phyloP scores from a whole-genome alignment of 2,888 invertebrate genomes.

The Hofmannophila pseudospretella region DNA sequence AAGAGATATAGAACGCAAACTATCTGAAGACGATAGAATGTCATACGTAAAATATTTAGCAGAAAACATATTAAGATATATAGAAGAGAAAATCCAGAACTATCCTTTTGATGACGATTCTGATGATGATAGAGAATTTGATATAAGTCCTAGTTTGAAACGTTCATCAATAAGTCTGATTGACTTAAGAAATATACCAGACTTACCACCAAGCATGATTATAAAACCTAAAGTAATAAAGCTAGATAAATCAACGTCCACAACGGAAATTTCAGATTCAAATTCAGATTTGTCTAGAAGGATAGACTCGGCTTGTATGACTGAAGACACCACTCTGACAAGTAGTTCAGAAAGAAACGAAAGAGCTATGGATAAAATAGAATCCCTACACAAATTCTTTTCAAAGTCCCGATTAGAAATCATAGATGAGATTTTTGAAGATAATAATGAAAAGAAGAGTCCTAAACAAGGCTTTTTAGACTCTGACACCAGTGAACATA shows the following conservation, averaged over 20 bases:
- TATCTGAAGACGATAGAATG: slow-evolving; percentile 42
- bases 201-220: slow-evolving; percentile 63
- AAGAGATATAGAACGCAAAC: slow-evolving; percentile 35
- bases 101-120: slow-evolving; percentile 35
- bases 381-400: slow-evolving; percentile 64
- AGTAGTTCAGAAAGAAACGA: slow-evolving; percentile 52
- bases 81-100: slow-evolving; percentile 51
- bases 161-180: slow-evolving; percentile 61
- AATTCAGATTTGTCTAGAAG: slow-evolving; percentile 51
- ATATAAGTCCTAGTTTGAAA: slow-evolving; percentile 46
- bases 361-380: slow-evolving; percentile 60
- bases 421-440: slow-evolving; percentile 64
- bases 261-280: slow-evolving; percentile 61
- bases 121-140: slow-evolving; percentile 54
- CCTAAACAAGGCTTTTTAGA: slow-evolving; percentile 20
- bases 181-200: slow-evolving; percentile 63
- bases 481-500: slow-evolving; percentile 12
- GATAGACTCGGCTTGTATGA: slow-evolving; percentile 59
- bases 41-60: slow-evolving; percentile 40
- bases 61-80: slow-evolving; percentile 51
- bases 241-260: slow-evolving; percentile 66
- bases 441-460: slow-evolving; percentile 42
- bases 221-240: slow-evolving; percentile 56
- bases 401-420: slow-evolving; percentile 66
- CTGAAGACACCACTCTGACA: slow-evolving; percentile 55